Conservation (phyloP, 2,888 invertebrate species). For the Leptinotarsa peninsularis region DNA sequence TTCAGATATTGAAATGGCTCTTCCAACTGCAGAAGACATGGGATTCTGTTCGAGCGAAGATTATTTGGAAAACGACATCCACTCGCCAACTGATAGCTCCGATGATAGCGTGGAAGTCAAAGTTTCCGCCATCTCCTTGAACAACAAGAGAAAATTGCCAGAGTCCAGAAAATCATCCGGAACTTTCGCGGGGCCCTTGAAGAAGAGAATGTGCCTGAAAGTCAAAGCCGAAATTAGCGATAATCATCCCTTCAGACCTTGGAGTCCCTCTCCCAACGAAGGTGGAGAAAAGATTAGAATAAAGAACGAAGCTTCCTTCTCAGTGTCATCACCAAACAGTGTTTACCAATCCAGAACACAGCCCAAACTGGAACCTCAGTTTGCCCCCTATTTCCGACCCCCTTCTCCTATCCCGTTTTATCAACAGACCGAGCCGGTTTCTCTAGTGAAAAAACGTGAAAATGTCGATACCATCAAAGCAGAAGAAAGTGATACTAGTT, state of each 20-base stretch:
- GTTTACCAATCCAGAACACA: constrained; percentile 38
- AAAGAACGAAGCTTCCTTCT: constrained; percentile 36
- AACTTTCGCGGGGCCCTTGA: constrained; percentile 71
- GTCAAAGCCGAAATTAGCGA: constrained; percentile 58
- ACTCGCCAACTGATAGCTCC: constrained; percentile 74
- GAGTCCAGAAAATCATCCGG: constrained; percentile 72
- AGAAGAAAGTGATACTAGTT: constrained; percentile 35
- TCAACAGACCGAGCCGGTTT: constrained; percentile 55
- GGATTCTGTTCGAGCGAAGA: constrained; percentile 81
- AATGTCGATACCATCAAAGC: constrained; percentile 33
- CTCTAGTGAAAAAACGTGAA: constrained; percentile 55
- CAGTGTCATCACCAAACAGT: constrained; percentile 46
- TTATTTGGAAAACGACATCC: constrained; percentile 66
- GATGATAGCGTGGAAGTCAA: constrained; percentile 77
- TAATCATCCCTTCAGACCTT: constrained; percentile 74
- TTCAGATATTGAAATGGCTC: constrained; percentile 69
- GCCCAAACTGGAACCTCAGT: constrained; percentile 44
- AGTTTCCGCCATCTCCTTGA: constrained; percentile 71
- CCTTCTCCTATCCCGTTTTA: constrained; percentile 54
- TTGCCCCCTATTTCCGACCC: constrained; percentile 58
- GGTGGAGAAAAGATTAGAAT: constrained; percentile 17
- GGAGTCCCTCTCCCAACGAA: constrained; percentile 67
- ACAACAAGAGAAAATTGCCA: constrained; percentile 76
- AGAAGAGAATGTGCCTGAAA: constrained; percentile 77
- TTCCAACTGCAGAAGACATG: constrained; percentile 68